A percentile compares a stretch with the other conserved stretches of the same genome.
Evolutionary conservation across 2,797 vertebrate genomes (phyloP).

Genomic region (Danio jaintianensis): DNA sequence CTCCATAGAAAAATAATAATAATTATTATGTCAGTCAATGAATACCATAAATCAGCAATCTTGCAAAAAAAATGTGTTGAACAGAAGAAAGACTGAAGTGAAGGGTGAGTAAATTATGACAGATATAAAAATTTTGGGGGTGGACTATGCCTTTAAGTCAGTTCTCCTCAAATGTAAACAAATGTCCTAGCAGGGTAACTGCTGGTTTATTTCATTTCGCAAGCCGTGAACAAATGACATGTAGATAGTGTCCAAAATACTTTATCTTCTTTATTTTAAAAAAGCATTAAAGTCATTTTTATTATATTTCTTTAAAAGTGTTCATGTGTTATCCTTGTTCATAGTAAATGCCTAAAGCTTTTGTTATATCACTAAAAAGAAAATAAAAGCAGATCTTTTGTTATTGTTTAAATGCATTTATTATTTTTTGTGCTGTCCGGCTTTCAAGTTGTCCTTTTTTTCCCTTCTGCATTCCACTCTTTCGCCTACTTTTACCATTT

Average conservation of each 20-base stretch:
- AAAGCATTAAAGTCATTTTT: too few relatives aligned
- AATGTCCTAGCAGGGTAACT: too few relatives aligned
- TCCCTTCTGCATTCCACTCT: slow-evolving; percentile 12
- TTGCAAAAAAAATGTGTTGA: too few relatives aligned
- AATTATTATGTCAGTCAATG: too few relatives aligned
- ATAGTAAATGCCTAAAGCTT: neutral
- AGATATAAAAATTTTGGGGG: neutral
- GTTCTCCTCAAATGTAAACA: too few relatives aligned
- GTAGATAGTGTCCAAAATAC: neutral
- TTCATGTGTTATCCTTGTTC: neutral
- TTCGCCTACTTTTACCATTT: slow-evolving; percentile 14
- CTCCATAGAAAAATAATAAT: too few relatives aligned
- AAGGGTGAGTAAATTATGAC: too few relatives aligned
- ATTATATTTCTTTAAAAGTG: neutral
- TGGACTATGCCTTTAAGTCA: too few relatives aligned
- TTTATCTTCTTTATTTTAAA: neutral
- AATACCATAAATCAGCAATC: too few relatives aligned
- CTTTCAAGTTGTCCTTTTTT: neutral
- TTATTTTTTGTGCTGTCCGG: slow-evolving; percentile 28
- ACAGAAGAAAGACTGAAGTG: too few relatives aligned
- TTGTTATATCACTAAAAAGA: neutral
- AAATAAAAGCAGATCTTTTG: neutral
- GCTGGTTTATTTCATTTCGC: neutral
- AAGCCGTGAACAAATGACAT: neutral
- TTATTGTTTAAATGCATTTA: slow-evolving; percentile 19